Conservation (phyloP, 2,888 invertebrate genomes). For the Amblyjoppa fuscipennis region DNA sequence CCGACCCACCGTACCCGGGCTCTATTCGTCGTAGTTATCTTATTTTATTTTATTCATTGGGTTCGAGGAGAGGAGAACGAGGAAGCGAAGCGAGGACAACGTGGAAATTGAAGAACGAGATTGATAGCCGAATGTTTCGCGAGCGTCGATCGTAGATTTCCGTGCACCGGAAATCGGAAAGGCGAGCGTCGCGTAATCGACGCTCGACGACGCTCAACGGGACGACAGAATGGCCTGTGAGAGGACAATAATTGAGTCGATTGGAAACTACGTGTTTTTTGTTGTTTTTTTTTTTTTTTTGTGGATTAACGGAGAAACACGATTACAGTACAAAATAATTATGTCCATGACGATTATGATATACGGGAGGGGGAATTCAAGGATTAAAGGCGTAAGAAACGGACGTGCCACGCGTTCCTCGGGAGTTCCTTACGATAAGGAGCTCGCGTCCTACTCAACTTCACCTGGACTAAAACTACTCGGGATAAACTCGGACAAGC, state of each 20-base stretch:
- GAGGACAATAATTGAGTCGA: conserved; percentile 74
- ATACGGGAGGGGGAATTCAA: conserved; percentile 3
- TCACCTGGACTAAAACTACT: background rate
- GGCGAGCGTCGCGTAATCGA: background rate
- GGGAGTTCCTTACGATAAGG: background rate
- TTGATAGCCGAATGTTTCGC: conserved; percentile 3
- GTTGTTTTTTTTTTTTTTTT: conserved; percentile 46
- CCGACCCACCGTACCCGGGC: background rate
- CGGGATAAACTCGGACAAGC: background rate
- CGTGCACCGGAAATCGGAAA: background rate
- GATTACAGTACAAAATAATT: conserved; percentile 75
- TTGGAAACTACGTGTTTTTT: conserved; percentile 55
- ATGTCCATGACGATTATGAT: conserved; percentile 55
- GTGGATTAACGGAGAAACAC: conserved; percentile 55
- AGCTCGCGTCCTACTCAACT: background rate
- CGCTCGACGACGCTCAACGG: conserved; percentile 7
- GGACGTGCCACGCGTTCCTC: background rate
- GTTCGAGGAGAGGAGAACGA: conserved; percentile 2
- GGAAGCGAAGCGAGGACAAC: background rate
- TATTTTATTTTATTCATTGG: conserved; percentile 27
- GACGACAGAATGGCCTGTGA: conserved; percentile 64
- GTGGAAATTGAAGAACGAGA: conserved; percentile 4
- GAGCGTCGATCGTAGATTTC: conserved; percentile 4
- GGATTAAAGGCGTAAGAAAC: conserved; percentile 6
- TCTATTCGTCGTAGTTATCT: conserved; percentile 33